These are phyloP conservation scores for Aleiodes alternator DNA, from an alignment of 2,888 invertebrate genomes.

Conservation along the genomic window DNA sequence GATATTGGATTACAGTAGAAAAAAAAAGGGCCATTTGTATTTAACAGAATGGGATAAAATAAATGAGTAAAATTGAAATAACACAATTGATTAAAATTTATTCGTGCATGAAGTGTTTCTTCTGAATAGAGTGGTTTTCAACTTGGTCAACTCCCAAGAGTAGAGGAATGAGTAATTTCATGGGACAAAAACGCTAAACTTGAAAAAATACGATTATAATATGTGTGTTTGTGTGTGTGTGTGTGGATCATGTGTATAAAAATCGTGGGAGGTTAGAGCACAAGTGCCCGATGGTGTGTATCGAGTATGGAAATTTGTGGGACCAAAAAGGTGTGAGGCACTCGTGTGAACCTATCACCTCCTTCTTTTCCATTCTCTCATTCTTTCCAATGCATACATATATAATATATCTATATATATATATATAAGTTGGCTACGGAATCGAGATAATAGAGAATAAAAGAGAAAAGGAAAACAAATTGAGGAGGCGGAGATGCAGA, in stretches of 20 bases:
- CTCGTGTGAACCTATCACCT: conserved; percentile 44
- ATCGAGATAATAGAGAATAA: conserved; percentile 46
- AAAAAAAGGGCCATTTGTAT: not conserved
- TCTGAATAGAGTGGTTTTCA: conserved; percentile 23
- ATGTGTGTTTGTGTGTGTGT: conserved; percentile 19
- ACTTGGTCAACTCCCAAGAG: conserved; percentile 7
- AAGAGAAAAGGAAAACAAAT: conserved; percentile 33
- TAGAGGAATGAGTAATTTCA: conserved; percentile 45
- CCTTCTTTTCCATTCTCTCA: conserved; percentile 26
- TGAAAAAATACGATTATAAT: not conserved
- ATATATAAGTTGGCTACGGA: conserved; percentile 16
- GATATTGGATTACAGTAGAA: conserved; percentile 26
- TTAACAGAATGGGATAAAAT: conserved; percentile 17
- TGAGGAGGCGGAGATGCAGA: conserved; percentile 40
- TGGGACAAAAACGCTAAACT: conserved; percentile 31
- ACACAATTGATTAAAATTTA: conserved; percentile 44
- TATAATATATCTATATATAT: not conserved
- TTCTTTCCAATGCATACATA: conserved; percentile 23
- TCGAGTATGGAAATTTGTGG: conserved; percentile 52
- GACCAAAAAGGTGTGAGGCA: conserved; percentile 40
- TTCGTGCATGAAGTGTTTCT: conserved; percentile 37
- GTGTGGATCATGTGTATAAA: conserved; percentile 13
- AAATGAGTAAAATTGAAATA: conserved; percentile 38
- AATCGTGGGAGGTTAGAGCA: conserved; percentile 44
- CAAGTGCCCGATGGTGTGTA: conserved; percentile 43